A percentile compares a stretch with the other conserved stretches of the same genome.
phyloP scores from a whole-genome alignment of 2,113 vertebrate genomes.

The Chionodraco myersi region DNA sequence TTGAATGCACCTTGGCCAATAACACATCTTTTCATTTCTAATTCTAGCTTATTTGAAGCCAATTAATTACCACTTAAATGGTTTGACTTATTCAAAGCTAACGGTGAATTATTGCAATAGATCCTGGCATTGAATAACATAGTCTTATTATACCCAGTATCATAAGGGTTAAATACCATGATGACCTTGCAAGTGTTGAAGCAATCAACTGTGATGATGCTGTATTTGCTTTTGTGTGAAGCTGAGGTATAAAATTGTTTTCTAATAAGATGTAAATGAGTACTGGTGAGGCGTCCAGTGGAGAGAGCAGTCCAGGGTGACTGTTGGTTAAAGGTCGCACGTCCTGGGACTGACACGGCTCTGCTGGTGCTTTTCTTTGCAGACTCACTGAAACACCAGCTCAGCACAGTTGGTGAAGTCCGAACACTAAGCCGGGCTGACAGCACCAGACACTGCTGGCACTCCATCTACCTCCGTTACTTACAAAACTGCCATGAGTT shows the following conservation, averaged over 20 bases:
- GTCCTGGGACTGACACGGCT: conserved; percentile 54
- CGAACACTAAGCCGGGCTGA: conserved; percentile 59
- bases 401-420: conserved; percentile 9
- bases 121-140: no score
- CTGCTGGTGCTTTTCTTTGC: conserved; percentile 51
- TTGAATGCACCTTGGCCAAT: neutral
- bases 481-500: conserved; percentile 11
- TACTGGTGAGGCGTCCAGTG: conserved; percentile 26
- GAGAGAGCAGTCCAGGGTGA: conserved; percentile 36
- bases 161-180: neutral
- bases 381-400: conserved; percentile 41
- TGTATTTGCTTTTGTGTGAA: neutral
- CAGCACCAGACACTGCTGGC: conserved; percentile 49
- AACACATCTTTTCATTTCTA: no score
- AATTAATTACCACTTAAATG: no score
- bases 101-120: no score
- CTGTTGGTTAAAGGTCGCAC: conserved; percentile 49
- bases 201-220: neutral
- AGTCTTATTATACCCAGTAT: no score
- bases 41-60: no score
- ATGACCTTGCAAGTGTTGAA: neutral
- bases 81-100: neutral
- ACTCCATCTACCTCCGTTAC: conserved; percentile 26
- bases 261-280: conserved; percentile 22
- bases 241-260: neutral